phyloP scores from a whole-genome alignment of 2,113 vertebrate genomes.

The Entomyzon cyanotis region DNA sequence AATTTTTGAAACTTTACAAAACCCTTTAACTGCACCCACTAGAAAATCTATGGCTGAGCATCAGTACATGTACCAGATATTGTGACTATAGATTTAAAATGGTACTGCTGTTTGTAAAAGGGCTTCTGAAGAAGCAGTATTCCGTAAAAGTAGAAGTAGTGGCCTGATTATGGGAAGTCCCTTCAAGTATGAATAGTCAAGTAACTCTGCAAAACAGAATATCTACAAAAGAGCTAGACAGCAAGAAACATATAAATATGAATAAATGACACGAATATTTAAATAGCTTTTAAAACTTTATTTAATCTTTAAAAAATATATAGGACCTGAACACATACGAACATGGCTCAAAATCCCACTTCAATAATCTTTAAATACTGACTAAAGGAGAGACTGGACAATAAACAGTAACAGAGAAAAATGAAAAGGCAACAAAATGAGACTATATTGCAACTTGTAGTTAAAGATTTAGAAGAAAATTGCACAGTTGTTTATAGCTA shows the following conservation, averaged over 20 bases:
- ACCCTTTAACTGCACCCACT: background rate
- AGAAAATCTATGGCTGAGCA: background rate
- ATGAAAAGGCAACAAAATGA: background rate
- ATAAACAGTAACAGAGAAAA: background rate
- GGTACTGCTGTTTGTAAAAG: background rate
- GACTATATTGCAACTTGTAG: background rate
- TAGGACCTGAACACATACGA: background rate
- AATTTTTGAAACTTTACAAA: constrained; percentile 39
- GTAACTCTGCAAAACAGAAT: background rate
- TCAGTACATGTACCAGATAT: fast-evolving
- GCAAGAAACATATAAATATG: background rate
- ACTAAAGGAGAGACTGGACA: background rate
- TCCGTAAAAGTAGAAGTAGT: background rate
- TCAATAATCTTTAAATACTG: background rate
- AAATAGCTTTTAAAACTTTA: constrained; percentile 18
- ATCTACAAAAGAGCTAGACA: background rate
- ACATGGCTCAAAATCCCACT: background rate
- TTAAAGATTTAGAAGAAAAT: constrained; percentile 10
- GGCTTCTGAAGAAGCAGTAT: background rate
- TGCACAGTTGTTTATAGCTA: background rate
- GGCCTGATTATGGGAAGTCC: background rate
- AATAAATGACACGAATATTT: constrained; percentile 20
- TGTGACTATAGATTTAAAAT: background rate
- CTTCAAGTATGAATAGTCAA: background rate
- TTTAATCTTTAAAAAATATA: background rate